Evolutionary conservation across 2,113 vertebrate genomes (phyloP), one percentile per base, ranked within the genome.

Genomic region (Thunnus thynnus): DNA sequence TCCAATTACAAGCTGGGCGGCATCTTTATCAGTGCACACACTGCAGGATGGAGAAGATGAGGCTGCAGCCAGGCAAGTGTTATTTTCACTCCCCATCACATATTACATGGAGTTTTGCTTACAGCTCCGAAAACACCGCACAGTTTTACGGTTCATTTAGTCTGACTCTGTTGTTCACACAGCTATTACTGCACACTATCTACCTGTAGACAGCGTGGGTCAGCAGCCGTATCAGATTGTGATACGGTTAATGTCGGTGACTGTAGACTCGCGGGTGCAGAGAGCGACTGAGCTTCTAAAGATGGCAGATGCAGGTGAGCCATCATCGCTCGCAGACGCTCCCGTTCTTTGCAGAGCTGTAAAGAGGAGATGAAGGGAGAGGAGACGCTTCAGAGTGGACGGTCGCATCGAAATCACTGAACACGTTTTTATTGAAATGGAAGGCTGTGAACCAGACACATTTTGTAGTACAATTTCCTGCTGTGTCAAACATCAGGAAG

Each of bases 301-400:
- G 96, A 95, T 84, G 97, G 96, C 94, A 98, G 97, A 91, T 97
- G 97, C 93, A 99, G 96, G 96, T 99, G 97, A 95, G 97, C 94
- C 97, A 96, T 97, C 98, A 99, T 99, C 74, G 97, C 98, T 92
- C 96, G 96, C 93, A 99, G 97, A 91, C 97, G 96, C 80, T 97
- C 95, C 0, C 95, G 96, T 95, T 99, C 98, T 94, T 97, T 98
- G 94, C 96, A 95, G 94, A 99, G 97, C 98, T 99, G 96, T 94
- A 92, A 22, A 92, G 52, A 93, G 92, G 46, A 74, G 51, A 78
- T 14, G 94, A 92, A 91, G 94, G 91, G 92, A 36, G 22, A 1
- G 16, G 52, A 64, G 63, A 18, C 13, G 57, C 51, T 47, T 74
- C 62, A 41, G 25, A 51, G 65, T 48, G 18, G 61, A 72, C n/a